Conservation (phyloP, 2,113 vertebrate genomes). For the Centropristis striata region DNA sequence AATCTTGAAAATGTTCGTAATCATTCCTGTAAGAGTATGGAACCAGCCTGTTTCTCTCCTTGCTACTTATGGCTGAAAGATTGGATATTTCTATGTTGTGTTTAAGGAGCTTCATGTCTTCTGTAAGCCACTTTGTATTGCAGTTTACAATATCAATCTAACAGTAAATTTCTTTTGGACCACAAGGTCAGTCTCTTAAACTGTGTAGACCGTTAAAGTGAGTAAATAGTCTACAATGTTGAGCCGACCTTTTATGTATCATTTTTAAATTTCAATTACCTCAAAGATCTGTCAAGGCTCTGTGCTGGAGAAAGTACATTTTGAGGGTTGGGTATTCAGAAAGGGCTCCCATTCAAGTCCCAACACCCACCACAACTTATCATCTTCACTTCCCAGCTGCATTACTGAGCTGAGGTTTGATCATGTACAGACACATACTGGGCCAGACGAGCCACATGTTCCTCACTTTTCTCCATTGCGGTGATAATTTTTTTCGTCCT, state of each 20-base stretch:
- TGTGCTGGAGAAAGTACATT: background rate
- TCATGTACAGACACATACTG: background rate
- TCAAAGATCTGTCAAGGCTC: background rate
- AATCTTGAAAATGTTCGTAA: background rate
- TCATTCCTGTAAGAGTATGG: background rate
- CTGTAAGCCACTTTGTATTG: background rate
- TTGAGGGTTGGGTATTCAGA: background rate
- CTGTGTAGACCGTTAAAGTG: background rate
- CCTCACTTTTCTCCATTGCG: slow-evolving; percentile 5
- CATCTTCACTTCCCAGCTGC: background rate
- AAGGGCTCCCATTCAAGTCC: background rate
- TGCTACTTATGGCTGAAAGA: background rate
- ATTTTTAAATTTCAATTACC: background rate
- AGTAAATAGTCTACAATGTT: background rate
- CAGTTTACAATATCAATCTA: background rate
- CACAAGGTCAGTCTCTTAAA: background rate
- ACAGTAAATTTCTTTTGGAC: background rate
- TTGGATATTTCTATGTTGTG: background rate
- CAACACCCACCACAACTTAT: background rate
- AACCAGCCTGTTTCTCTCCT: background rate
- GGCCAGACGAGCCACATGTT: background rate
- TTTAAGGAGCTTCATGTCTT: background rate
- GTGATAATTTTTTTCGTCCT: slow-evolving; percentile 15
- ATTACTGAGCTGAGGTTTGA: background rate
- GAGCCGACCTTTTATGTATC: background rate